Evolutionary conservation across 2,797 vertebrate species (phyloP).

Genomic region (Taeniopygia guttata): DNA sequence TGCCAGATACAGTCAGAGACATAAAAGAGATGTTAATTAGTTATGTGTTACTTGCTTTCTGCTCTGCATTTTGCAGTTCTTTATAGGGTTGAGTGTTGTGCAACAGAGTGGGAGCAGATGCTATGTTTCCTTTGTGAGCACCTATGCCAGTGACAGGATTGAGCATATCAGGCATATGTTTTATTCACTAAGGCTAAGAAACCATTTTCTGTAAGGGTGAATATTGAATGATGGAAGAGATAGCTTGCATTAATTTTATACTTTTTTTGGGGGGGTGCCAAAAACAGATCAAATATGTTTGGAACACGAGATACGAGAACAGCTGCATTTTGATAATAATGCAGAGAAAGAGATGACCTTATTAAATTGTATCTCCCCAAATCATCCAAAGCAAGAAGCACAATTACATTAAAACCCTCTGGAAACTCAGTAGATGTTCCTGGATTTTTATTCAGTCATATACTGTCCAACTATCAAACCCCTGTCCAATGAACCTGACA

Average conservation of each 20-base stretch:
- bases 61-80: not conserved
- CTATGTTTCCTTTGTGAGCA: not conserved
- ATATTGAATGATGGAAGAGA: not conserved
- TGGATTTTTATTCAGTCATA: not conserved
- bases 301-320: not conserved
- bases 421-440: not conserved
- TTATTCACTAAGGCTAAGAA: not conserved
- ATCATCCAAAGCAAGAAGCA: not conserved
- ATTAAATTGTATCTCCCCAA: not conserved
- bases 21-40: not conserved
- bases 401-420: not conserved
- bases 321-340: not conserved
- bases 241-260: not conserved
- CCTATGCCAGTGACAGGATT: not conserved
- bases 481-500: not conserved
- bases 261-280: fast-evolving
- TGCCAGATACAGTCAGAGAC: not conserved
- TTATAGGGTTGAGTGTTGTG: not conserved
- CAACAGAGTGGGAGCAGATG: not conserved
- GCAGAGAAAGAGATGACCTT: not conserved
- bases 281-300: not conserved
- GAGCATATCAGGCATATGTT: not conserved
- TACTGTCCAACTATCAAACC: not conserved
- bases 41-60: not conserved
- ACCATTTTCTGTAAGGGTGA: not conserved